Conservation (phyloP, 1,140 invertebrate genomes). For the Dufourea novaeangliae region DNA sequence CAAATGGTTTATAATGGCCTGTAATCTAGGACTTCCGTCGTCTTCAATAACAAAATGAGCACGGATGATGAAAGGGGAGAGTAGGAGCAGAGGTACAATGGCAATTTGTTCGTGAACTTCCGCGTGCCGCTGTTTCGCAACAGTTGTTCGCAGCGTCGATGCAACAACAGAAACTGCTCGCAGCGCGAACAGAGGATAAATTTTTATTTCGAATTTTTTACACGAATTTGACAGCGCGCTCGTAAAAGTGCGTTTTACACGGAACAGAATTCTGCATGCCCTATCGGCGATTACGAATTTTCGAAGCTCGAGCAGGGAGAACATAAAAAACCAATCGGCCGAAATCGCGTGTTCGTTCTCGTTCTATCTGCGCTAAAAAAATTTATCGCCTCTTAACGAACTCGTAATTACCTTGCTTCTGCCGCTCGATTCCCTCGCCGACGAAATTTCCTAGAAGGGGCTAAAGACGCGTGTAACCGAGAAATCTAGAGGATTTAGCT, state of each 20-base stretch:
- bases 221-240: background rate
- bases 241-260: slow-evolving; percentile 10
- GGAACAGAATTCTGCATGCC: background rate
- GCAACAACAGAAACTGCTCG: background rate
- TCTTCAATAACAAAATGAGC: slow-evolving; percentile 1
- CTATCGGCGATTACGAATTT: slow-evolving; percentile 18
- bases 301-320: background rate
- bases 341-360: background rate
- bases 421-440: background rate
- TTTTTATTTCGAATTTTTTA: slow-evolving; percentile 40
- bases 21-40: no score
- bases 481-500: background rate
- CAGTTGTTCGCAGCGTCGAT: background rate
- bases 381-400: slow-evolving; percentile 33
- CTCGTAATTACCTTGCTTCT: slow-evolving; percentile 35
- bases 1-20: no score
- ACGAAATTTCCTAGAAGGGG: background rate
- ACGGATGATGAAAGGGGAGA: background rate
- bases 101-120: background rate
- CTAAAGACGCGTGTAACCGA: background rate
- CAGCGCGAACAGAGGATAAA: slow-evolving; percentile 33
- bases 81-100: background rate
- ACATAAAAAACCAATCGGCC: slow-evolving; percentile 6
- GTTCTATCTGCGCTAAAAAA: background rate
- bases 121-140: background rate